These are phyloP conservation scores for Eupeodes latifasciatus DNA, from an alignment of 2,888 invertebrate species.

Conservation along the genomic window DNA sequence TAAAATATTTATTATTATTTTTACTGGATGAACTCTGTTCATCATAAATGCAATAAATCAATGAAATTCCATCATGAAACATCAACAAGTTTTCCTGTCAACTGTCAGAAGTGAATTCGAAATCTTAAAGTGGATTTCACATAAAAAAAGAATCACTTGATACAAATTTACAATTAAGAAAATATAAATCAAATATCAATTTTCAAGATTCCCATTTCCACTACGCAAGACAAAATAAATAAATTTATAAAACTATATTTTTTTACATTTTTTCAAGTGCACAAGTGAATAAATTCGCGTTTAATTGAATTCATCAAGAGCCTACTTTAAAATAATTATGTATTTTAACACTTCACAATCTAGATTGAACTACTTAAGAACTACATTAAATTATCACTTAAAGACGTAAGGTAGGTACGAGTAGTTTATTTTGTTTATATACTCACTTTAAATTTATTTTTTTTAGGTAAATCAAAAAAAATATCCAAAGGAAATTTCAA, in stretches of 20 bases:
- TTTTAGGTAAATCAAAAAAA: background rate
- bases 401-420: background rate
- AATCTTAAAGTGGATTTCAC: too few relatives aligned
- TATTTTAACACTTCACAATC: slow-evolving; percentile 16
- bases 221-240: background rate
- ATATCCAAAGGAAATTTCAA: slow-evolving; percentile 28
- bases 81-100: too few relatives aligned
- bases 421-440: background rate
- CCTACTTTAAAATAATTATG: background rate
- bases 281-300: slow-evolving; percentile 14
- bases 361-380: slow-evolving; percentile 29
- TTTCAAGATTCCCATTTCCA: background rate
- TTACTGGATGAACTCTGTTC: too few relatives aligned
- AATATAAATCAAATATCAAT: background rate
- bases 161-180: too few relatives aligned
- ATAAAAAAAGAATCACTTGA: too few relatives aligned
- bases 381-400: slow-evolving; percentile 27
- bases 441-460: slow-evolving; percentile 38
- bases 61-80: too few relatives aligned
- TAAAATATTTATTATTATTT: too few relatives aligned
- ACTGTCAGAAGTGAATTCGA: too few relatives aligned
- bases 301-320: slow-evolving; percentile 28
- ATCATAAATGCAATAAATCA: too few relatives aligned
- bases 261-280: slow-evolving; percentile 16
- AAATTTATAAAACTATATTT: background rate